These are phyloP conservation scores for Diabrotica undecimpunctata DNA, from an alignment of 1,140 invertebrate species.

Conservation along the genomic window DNA sequence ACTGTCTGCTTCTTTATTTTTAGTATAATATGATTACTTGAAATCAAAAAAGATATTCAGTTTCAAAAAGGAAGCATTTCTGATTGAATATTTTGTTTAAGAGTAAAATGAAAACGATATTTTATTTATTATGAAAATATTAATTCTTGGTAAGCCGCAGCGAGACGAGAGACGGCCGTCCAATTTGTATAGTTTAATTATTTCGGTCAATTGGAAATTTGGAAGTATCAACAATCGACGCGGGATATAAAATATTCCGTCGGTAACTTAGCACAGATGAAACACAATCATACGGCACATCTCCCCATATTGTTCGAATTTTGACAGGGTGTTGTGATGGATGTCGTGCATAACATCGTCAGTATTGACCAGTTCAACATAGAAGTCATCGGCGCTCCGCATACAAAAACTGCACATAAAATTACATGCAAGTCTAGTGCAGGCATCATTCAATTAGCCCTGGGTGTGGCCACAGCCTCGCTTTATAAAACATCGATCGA, in stretches of 20 bases:
- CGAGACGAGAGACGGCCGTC: slow-evolving; percentile 12
- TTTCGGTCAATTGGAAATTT: slow-evolving; percentile 22
- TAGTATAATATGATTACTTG: too few species aligned
- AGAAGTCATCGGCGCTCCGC: slow-evolving; percentile 18
- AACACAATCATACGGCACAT: slow-evolving; percentile 26
- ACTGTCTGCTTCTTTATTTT: too few species aligned
- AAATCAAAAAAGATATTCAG: too few species aligned
- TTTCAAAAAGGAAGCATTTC: too few species aligned
- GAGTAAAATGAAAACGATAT: not conserved
- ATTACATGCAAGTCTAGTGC: slow-evolving; percentile 37
- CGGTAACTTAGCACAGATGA: slow-evolving; percentile 28
- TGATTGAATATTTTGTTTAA: too few species aligned
- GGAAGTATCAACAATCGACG: slow-evolving; percentile 27
- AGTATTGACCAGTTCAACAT: slow-evolving; percentile 21
- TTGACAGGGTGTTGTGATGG: slow-evolving; percentile 30
- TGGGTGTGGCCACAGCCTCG: slow-evolving; percentile 47
- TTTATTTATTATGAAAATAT: slow-evolving; percentile 11
- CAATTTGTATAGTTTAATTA: slow-evolving; percentile 33
- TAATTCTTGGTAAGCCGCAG: not conserved
- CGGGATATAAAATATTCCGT: slow-evolving; percentile 32
- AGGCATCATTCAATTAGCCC: slow-evolving; percentile 47
- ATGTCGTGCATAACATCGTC: slow-evolving; percentile 30
- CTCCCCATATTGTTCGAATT: slow-evolving; percentile 33
- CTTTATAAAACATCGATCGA: slow-evolving; percentile 50
- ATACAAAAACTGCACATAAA: slow-evolving; percentile 32